phyloP scores from a whole-genome alignment of 2,113 vertebrate genomes.

The Misgurnus mizolepis region DNA sequence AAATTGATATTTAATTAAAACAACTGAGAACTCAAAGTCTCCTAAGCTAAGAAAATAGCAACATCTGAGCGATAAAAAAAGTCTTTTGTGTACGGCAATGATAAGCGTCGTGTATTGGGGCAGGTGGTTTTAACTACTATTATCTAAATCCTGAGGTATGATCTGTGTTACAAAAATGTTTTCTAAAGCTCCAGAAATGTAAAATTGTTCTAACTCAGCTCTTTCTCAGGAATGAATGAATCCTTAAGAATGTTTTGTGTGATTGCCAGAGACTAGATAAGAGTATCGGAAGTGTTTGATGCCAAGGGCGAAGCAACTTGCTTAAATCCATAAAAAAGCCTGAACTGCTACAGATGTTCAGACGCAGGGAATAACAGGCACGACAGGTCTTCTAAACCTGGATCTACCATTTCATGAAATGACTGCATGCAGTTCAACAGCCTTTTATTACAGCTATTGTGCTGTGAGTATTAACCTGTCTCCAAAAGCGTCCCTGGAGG shows the following conservation, averaged over 20 bases:
- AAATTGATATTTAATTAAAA: no score
- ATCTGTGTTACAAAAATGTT: neutral
- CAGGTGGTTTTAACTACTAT: neutral
- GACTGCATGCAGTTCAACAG: slow-evolving; percentile 62
- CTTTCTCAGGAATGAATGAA: neutral
- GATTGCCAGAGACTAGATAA: neutral
- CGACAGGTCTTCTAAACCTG: slow-evolving; percentile 67
- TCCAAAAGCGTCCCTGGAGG: slow-evolving; percentile 52
- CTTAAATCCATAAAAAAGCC: neutral
- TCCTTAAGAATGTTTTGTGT: neutral
- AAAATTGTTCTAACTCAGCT: neutral
- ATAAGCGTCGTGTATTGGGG: neutral
- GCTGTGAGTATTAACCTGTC: slow-evolving; percentile 56
- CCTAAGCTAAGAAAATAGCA: no score
- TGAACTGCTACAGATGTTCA: slow-evolving; percentile 34
- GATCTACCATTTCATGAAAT: slow-evolving; percentile 65
- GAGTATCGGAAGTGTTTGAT: neutral
- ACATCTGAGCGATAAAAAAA: no score
- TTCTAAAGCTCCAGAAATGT: neutral
- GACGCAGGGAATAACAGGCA: slow-evolving; percentile 64
- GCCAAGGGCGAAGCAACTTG: slow-evolving; percentile 1
- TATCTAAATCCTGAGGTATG: neutral
- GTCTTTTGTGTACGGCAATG: neutral
- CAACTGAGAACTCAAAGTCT: no score
- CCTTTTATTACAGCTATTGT: slow-evolving; percentile 67